These are phyloP conservation scores for Drosophila pullipes DNA, from an alignment of 2,888 invertebrate species.

Conservation along the genomic window DNA sequence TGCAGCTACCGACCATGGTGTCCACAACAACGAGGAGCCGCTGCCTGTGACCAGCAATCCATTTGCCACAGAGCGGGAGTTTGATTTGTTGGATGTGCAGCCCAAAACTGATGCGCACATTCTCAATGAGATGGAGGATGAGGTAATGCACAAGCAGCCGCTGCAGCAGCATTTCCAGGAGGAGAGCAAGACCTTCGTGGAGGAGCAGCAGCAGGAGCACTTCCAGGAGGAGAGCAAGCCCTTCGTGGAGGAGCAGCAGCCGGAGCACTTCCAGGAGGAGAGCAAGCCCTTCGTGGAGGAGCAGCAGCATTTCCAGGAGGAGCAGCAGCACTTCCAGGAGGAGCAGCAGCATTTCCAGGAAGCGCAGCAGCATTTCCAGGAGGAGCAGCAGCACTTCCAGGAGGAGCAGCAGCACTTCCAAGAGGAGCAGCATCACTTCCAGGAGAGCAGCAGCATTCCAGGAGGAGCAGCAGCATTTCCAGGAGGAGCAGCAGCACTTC, in stretches of 20 bases:
- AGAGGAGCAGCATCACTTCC: background rate
- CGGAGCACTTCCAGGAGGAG: background rate
- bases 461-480: background rate
- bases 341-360: background rate
- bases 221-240: background rate
- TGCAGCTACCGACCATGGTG: constrained; percentile 65
- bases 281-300: background rate
- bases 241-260: background rate
- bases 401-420: background rate
- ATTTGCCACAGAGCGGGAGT: constrained; percentile 39
- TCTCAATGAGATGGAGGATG: constrained; percentile 18
- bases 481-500: constrained; percentile 1
- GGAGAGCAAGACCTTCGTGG: background rate
- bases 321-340: constrained; percentile 2
- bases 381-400: constrained; percentile 4
- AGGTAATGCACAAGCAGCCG: constrained; percentile 5
- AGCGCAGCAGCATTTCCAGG: background rate
- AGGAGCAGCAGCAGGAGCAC: background rate
- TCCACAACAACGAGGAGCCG: constrained; percentile 33
- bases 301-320: background rate
- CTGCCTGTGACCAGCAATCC: constrained; percentile 41
- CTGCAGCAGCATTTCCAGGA: background rate
- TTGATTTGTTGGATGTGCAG: constrained; percentile 15
- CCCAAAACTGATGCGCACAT: constrained; percentile 23
- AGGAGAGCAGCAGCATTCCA: background rate